These are phyloP conservation scores for Thalassarche chlororhynchos DNA, from an alignment of 2,113 vertebrate species.

Conservation along the genomic window DNA sequence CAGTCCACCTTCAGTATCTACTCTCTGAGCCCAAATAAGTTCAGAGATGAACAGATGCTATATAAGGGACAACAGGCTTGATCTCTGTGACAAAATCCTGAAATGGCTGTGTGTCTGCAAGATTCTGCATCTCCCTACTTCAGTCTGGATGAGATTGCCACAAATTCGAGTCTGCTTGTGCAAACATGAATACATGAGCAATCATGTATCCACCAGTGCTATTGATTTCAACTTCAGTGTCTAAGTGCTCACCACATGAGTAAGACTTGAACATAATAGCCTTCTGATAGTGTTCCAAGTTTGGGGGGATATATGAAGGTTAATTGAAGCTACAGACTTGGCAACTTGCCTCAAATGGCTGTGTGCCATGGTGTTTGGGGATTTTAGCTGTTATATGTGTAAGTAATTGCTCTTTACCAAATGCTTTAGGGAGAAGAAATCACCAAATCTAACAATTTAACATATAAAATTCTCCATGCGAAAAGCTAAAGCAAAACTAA, in stretches of 20 bases:
- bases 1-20: neutral
- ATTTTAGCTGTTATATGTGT: conserved; percentile 56
- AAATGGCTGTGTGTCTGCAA: neutral
- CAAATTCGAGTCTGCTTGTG: neutral
- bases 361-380: conserved; percentile 45
- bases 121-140: neutral
- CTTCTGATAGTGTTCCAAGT: conserved; percentile 65
- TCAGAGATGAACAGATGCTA: neutral
- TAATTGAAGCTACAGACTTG: conserved; percentile 68
- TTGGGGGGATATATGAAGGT: conserved; percentile 67
- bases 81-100: neutral
- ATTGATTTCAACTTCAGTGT: conserved; percentile 38
- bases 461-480: neutral
- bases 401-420: conserved; percentile 64
- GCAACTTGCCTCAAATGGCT: conserved; percentile 62
- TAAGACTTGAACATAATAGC: conserved; percentile 62
- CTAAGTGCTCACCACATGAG: conserved; percentile 59
- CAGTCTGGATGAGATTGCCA: neutral
- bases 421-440: conserved; percentile 28
- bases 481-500: neutral
- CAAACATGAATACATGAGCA: conserved; percentile 17
- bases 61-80: neutral
- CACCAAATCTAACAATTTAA: conserved; percentile 13
- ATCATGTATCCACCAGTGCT: conserved; percentile 13
- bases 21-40: neutral